Percentiles rank a stretch among this genome's conserved stretches.
These are phyloP conservation scores for Pristionchus arcanus DNA, from an alignment of 2,888 invertebrate species.

Conservation along the genomic window DNA sequence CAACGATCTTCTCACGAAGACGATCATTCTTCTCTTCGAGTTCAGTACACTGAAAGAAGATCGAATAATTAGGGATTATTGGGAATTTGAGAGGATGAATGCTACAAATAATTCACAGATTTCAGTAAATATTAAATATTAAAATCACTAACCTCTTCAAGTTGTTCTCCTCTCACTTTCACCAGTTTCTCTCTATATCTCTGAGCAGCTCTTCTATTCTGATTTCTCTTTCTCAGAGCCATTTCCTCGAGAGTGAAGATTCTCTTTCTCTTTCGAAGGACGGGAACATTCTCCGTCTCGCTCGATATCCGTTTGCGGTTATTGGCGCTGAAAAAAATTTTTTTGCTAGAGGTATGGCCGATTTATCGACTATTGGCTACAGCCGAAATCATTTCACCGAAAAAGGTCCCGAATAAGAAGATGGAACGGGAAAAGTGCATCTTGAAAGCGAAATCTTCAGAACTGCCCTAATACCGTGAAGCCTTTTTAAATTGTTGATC, in stretches of 20 bases:
- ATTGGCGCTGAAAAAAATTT: neutral
- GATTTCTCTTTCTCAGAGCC: constrained; percentile 35
- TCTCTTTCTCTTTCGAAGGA: constrained; percentile 6
- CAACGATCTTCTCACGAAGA: neutral
- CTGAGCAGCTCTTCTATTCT: constrained; percentile 39
- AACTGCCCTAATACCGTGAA: too few species aligned
- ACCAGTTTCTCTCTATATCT: constrained; percentile 44
- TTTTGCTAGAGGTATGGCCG: too few species aligned
- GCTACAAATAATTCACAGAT: too few species aligned
- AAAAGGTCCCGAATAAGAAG: too few species aligned
- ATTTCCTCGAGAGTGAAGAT: constrained; percentile 37
- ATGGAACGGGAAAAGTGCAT: too few species aligned
- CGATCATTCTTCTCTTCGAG: constrained; percentile 14
- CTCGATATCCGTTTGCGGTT: neutral
- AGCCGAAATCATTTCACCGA: too few species aligned
- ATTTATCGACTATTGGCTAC: too few species aligned
- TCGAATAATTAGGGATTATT: too few species aligned
- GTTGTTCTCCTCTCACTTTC: constrained; percentile 5
- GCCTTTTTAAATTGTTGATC: too few species aligned
- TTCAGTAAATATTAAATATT: too few species aligned
- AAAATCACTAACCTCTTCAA: constrained; percentile 25
- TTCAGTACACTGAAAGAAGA: neutral
- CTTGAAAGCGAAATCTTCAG: too few species aligned
- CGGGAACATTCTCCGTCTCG: neutral
- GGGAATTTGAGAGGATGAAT: too few species aligned